phyloP scores from a whole-genome alignment of 2,113 vertebrate species.

The Thunnus thynnus region DNA sequence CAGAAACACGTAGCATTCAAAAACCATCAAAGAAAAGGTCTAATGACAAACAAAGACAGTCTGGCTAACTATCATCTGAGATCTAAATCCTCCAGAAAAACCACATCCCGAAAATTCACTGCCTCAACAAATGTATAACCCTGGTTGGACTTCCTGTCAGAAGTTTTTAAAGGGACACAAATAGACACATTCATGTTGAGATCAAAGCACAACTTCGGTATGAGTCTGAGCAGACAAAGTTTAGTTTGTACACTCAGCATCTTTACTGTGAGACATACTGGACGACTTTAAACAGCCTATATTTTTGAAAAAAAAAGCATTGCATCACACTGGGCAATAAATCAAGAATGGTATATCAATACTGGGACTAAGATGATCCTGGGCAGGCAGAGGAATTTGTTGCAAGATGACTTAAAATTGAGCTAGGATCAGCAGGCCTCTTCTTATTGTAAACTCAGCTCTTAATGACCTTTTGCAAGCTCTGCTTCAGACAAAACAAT shows the following conservation, averaged over 20 bases:
- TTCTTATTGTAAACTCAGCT: not conserved
- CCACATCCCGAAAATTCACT: constrained; percentile 76
- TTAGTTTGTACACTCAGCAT: constrained; percentile 56
- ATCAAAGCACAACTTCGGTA: constrained; percentile 67
- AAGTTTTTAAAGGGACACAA: constrained; percentile 71
- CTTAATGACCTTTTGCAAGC: not conserved
- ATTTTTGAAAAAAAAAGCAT: not conserved
- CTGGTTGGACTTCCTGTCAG: constrained; percentile 65
- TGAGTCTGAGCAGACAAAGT: constrained; percentile 54
- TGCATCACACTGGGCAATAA: not conserved
- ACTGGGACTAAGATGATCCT: not conserved
- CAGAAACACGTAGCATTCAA: constrained; percentile 38
- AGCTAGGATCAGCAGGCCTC: not conserved
- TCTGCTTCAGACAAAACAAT: too few relatives aligned
- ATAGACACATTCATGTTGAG: constrained; percentile 68
- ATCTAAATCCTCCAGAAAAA: constrained; percentile 69
- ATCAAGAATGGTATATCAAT: not conserved
- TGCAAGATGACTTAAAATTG: not conserved
- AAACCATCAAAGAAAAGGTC: constrained; percentile 63
- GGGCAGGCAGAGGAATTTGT: not conserved
- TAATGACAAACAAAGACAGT: constrained; percentile 74
- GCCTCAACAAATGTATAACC: constrained; percentile 63
- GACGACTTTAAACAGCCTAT: not conserved
- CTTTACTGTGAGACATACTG: not conserved
- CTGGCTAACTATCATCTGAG: constrained; percentile 63